Conservation (phyloP, 2,888 invertebrate genomes). For the Andrena fulva region DNA sequence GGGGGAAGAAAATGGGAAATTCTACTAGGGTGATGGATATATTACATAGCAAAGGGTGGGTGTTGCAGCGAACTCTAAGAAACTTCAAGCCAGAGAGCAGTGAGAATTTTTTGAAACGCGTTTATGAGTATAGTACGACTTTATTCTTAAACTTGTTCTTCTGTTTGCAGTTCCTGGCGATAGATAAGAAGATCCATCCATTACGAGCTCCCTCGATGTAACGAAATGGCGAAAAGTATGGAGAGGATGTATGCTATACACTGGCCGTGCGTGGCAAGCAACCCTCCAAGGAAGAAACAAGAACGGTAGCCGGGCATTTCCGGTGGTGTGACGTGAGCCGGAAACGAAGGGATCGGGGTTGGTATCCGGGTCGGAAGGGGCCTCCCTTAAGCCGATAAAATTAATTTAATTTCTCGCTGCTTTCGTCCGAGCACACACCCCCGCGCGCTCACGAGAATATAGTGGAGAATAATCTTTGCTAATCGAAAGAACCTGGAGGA, state of each 20-base stretch:
- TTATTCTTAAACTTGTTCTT: background rate
- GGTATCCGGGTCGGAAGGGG: conserved; percentile 54
- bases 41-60: too few relatives aligned
- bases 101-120: too few relatives aligned
- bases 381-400: conserved; percentile 73
- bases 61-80: too few relatives aligned
- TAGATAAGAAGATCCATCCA: background rate
- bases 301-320: conserved; percentile 48
- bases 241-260: conserved; percentile 2
- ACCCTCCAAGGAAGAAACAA: conserved; percentile 35
- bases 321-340: conserved; percentile 55
- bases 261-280: conserved; percentile 26
- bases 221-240: background rate
- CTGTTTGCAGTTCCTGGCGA: background rate
- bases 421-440: conserved; percentile 52
- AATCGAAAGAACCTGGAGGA: conserved; percentile 19
- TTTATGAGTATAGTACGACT: background rate
- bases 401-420: conserved; percentile 75
- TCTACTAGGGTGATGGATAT: too few relatives aligned
- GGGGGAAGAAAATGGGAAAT: too few relatives aligned
- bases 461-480: conserved; percentile 24
- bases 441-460: conserved; percentile 24
- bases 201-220: background rate
- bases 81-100: too few relatives aligned
- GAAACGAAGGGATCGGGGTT: conserved; percentile 57